Conservation (phyloP, 2,797 vertebrate species). For the Schizopygopsis pylzovi region DNA sequence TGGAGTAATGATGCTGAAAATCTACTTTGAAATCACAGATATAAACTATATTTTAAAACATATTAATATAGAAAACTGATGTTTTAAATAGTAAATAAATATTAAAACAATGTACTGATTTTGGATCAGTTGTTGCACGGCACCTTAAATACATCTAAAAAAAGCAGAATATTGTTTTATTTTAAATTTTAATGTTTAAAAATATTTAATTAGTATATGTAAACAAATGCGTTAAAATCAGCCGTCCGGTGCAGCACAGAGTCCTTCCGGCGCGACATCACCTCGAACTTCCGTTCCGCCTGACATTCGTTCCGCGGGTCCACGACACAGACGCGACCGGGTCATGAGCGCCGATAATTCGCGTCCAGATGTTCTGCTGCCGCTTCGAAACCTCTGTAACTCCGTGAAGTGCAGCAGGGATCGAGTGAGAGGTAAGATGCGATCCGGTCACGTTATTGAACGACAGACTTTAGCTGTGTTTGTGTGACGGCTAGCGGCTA, state of each 20-base stretch:
- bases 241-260: not conserved
- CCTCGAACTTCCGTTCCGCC: not conserved
- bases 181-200: not conserved
- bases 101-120: not conserved
- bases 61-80: not conserved
- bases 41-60: not conserved
- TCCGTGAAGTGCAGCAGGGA: constrained; percentile 73
- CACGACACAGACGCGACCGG: not conserved
- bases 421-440: constrained; percentile 72
- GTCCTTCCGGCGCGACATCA: not conserved
- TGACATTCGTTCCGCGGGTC: not conserved
- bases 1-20: no score
- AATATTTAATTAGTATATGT: not conserved
- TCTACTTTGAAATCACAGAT: no score
- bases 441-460: not conserved
- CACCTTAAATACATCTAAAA: not conserved
- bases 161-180: not conserved
- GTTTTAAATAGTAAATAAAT: no score
- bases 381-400: constrained; percentile 74
- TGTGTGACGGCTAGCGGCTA: constrained; percentile 26
- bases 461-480: not conserved
- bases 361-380: constrained; percentile 57
- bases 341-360: constrained; percentile 70
- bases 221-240: not conserved
- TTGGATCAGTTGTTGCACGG: not conserved